Base-by-base conservation (phyloP, 1,140 invertebrate species). In the Zaprionus davidi region DNA sequence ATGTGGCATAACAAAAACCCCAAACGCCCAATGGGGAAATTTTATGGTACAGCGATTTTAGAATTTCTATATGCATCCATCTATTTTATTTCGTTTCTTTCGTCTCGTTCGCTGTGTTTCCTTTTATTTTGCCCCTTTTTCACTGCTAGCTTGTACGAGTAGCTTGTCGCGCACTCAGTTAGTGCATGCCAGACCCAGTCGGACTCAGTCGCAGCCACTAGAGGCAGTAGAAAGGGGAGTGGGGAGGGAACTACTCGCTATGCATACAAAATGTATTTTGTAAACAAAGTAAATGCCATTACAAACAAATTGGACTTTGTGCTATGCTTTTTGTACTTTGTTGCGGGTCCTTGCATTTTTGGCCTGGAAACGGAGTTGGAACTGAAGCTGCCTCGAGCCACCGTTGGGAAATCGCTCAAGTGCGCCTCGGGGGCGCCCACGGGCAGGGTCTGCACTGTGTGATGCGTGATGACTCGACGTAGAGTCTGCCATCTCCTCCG, bases 281-380 rank as follows among this genome's bases (percentile, higher is more conserved):
- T 82, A 90, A 90, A 90, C 86, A 90, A 90, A 90, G 85, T 90
- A 90, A 75, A 90, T 90, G 85, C 85, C 76, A 90, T 90, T 90
- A 90, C 85, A 90, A 90, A 90, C 79, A 90, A 90, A 90, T 90
- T 90, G 85, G 85, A 90, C 85, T 85, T 90, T 85, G 86, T 85
- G 70, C 85, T 72, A 81, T 85, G 78, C 70, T 90, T 79, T 78
- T 66, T 79, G 60, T 69, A 79, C 78, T 77, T 79, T 79, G 78
- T 79, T 79, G 78, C 55, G 60, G 56, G 26, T 62, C 28, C 62
- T 49, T 22, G 51, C 44, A 53, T 80, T 69, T 59, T 22, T 22
- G 26, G 26, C 22, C 31, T 17, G 12, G 49, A 31, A 31, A 60
- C 76, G 63, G 56, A 56, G 70, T 72, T 69, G 56, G 63, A 56